Base-by-base conservation (phyloP, 1,140 invertebrate species). In the Euura lappo region DNA sequence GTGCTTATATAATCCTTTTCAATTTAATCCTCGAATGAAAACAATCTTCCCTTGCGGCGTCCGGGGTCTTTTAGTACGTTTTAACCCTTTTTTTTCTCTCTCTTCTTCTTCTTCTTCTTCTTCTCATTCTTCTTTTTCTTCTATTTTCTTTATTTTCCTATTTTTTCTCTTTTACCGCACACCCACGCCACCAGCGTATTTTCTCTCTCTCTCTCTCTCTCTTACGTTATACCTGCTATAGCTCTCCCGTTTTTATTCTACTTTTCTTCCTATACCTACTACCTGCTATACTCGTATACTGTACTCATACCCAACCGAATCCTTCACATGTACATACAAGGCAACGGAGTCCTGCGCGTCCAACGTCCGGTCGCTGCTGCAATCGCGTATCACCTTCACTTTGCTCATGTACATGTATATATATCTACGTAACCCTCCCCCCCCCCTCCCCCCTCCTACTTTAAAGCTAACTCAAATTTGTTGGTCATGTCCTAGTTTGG, bases 401-500 rank as follows among this genome's bases (percentile, higher is more conserved):
- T 28, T 28, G 28, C 28, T 28, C 28, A 28, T 28, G 28, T 28
- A 28, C 1, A 28, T 28, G 1, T 28, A 28, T 28, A 28, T 28
- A 28, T 28, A 28, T 28, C 28, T 28, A 28, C 7, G 3, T 69
- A 42, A 2, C 43, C 71, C 66, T 77, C 45, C 65, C 45, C 45
- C 67, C 3, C 6, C 65, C 45, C 45, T 65, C 3, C 6, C 74
- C 78, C 72, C 81, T 78, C 77, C 80, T 77, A 83, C 80, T 75
- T 83, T 81, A 81, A 77, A 79, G 78, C 81, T 80, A 85, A 85
- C 83, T 85, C 81, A 80, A 84, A 85, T 85, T 85, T 83, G 81
- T 84, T 84, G 83, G 79, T 82, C 79, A 84, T 84, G 82, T 85
- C 83, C 83, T 80, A 85, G 83, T 86, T 85, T 28, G 28, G 28